These are phyloP conservation scores for Muscicapa striata DNA, from an alignment of 2,797 vertebrate genomes.

Conservation along the genomic window DNA sequence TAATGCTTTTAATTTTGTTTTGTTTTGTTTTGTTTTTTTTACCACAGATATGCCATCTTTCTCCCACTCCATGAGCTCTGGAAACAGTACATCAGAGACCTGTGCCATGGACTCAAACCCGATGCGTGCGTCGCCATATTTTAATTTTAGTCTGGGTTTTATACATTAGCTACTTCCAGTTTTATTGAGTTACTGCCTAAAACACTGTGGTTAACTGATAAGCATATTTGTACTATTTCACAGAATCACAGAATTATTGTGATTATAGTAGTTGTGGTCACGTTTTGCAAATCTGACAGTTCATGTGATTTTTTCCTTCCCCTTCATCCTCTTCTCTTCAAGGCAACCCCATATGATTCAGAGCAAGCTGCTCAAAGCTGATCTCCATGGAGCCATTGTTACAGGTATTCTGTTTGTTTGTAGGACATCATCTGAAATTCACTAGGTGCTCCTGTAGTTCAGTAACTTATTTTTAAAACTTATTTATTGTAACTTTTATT, in stretches of 20 bases:
- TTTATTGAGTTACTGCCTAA: neutral
- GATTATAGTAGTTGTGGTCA: neutral
- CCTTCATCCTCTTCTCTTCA: neutral
- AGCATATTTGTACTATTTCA: neutral
- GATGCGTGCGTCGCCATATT: conserved; percentile 73
- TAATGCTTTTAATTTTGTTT: neutral
- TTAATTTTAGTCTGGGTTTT: neutral
- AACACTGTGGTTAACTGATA: neutral
- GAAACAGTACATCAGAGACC: conserved; percentile 88
- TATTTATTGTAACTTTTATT: too few relatives aligned
- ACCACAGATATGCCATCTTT: conserved; percentile 86
- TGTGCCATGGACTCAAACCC: conserved; percentile 86
- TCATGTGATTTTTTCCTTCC: neutral
- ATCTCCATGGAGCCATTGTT: conserved; percentile 92
- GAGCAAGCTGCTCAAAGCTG: conserved; percentile 90
- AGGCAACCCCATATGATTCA: conserved; percentile 89
- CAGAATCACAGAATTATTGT: neutral
- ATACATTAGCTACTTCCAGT: neutral
- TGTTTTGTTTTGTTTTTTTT: neutral
- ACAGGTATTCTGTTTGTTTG: conserved; percentile 73
- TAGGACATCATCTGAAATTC: neutral
- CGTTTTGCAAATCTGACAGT: neutral
- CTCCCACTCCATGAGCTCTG: conserved; percentile 91
- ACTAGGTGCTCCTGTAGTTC: neutral
- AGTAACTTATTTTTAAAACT: neutral